Percentiles rank a stretch among this genome's conserved stretches.
These are phyloP conservation scores for Prionailurus bengalensis DNA, from an alignment of 2,113 vertebrate species.

Conservation along the genomic window DNA sequence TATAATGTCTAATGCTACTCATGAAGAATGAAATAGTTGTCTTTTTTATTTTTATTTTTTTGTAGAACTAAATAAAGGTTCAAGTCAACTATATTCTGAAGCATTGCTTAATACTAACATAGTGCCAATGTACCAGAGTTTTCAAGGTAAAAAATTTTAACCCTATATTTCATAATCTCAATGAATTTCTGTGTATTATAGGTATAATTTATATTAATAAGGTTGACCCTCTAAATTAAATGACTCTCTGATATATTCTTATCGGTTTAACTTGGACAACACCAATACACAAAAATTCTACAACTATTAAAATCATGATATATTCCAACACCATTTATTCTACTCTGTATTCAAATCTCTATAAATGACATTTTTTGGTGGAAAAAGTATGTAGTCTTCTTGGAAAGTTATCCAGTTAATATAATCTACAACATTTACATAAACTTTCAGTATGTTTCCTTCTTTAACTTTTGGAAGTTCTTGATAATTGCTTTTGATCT, in stretches of 20 bases:
- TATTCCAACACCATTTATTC: neutral
- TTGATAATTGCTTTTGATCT: neutral
- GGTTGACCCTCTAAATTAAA: neutral
- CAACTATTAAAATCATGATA: neutral
- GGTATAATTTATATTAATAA: slow-evolving; percentile 19
- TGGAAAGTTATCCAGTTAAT: neutral
- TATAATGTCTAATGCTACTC: slow-evolving; percentile 53
- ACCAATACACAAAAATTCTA: neutral
- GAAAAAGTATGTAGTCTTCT: neutral
- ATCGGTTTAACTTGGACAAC: neutral
- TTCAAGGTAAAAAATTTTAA: slow-evolving; percentile 88
- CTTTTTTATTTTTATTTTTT: slow-evolving; percentile 44
- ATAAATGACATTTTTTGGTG: neutral
- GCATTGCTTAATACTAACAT: slow-evolving; percentile 88
- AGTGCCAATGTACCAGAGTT: slow-evolving; percentile 91
- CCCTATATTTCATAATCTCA: slow-evolving; percentile 7
- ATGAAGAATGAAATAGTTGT: slow-evolving; percentile 2
- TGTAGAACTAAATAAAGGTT: slow-evolving; percentile 84
- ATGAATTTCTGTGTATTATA: neutral
- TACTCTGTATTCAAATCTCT: slow-evolving; percentile 38
- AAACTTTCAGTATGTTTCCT: neutral
- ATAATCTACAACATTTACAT: neutral
- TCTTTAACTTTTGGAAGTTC: slow-evolving; percentile 40
- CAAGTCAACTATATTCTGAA: slow-evolving; percentile 82
- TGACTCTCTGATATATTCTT: neutral